These are phyloP conservation scores for Sinocyclocheilus maitianheensis DNA, from an alignment of 2,113 vertebrate genomes.

Conservation along the genomic window DNA sequence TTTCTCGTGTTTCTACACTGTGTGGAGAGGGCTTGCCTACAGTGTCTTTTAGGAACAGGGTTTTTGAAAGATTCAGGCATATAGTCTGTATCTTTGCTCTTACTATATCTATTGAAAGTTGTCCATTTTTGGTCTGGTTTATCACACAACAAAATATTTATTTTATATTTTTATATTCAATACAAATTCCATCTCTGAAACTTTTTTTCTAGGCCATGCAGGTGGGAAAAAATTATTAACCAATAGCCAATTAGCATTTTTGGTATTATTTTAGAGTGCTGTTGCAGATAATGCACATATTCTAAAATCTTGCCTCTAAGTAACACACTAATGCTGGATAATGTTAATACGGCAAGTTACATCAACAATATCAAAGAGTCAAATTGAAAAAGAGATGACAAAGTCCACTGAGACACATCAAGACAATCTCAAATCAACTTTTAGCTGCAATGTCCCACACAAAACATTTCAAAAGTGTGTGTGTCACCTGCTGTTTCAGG, in stretches of 20 bases:
- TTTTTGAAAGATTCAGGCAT: not conserved
- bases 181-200: not conserved
- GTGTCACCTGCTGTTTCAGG: too few species aligned
- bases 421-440: too few species aligned
- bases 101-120: not conserved
- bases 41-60: not conserved
- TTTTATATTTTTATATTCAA: not conserved
- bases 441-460: not conserved
- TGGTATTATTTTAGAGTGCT: not conserved
- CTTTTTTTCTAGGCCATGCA: not conserved
- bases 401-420: too few species aligned
- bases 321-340: not conserved
- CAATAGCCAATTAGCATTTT: not conserved
- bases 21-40: not conserved
- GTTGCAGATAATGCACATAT: too few species aligned
- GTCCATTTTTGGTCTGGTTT: not conserved
- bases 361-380: not conserved
- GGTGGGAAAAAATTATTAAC: not conserved
- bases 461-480: not conserved
- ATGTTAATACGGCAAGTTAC: not conserved
- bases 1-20: not conserved
- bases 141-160: not conserved
- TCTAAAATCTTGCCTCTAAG: not conserved
- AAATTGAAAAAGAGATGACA: not conserved
- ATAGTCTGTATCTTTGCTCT: not conserved